phyloP scores from a whole-genome alignment of 2,797 vertebrate genomes.

The Hippopotamyrus pictus region DNA sequence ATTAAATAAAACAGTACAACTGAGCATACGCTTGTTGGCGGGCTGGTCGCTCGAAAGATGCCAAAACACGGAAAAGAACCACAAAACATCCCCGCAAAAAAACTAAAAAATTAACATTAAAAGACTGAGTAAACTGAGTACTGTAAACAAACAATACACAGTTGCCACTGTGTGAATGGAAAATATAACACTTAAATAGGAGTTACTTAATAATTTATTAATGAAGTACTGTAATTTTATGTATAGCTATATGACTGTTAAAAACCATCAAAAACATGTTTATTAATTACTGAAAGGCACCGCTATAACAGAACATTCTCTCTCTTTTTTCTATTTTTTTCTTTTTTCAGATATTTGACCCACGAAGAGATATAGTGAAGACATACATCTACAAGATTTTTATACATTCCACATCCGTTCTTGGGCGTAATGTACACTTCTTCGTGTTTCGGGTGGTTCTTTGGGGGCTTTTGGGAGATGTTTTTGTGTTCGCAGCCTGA shows the following conservation, averaged over 20 bases:
- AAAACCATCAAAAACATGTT: background rate
- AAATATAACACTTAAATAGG: background rate
- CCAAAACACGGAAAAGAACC: background rate
- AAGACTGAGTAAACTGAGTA: too few relatives aligned
- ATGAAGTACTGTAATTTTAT: background rate
- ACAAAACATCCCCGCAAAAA: background rate
- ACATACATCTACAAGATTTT: background rate
- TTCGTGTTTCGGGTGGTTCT: background rate
- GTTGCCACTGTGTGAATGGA: background rate
- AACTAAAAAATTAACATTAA: background rate
- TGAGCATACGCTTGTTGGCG: background rate
- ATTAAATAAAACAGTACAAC: background rate
- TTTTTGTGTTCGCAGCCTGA: background rate
- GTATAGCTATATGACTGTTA: background rate
- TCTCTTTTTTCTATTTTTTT: background rate
- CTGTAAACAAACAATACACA: background rate
- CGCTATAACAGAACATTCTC: background rate
- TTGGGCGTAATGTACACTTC: background rate
- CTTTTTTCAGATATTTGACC: background rate
- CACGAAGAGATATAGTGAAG: background rate
- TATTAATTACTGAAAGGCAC: background rate
- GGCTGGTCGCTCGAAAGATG: background rate
- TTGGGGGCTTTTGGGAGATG: background rate
- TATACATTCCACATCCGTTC: background rate
- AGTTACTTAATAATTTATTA: background rate